phyloP scores from a whole-genome alignment of 2,888 invertebrate species.

The Exephanes ischioxanthus region DNA sequence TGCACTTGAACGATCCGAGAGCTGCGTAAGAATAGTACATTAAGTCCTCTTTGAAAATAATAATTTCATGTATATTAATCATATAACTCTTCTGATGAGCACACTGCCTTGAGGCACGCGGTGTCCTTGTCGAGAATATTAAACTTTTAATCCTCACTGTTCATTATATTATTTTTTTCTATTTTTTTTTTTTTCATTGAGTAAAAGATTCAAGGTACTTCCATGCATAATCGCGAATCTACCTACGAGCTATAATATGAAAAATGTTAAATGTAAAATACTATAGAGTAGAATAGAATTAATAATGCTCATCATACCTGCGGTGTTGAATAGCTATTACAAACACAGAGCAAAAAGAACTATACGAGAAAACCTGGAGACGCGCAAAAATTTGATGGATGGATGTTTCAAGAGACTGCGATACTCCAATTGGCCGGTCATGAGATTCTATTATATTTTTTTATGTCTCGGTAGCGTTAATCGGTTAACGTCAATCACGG shows the following conservation, averaged over 20 bases:
- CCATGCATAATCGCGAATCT: too few species aligned
- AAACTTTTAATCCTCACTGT: too few species aligned
- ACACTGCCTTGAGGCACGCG: not conserved
- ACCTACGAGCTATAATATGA: too few species aligned
- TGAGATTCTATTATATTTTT: conserved; percentile 26
- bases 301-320: conserved; percentile 10
- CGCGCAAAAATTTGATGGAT: conserved; percentile 8
- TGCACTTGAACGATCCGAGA: not conserved
- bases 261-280: too few species aligned
- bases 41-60: not conserved
- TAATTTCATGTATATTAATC: not conserved
- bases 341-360: not conserved
- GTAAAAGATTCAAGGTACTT: too few species aligned
- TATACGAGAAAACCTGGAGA: not conserved
- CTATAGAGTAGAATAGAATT: too few species aligned
- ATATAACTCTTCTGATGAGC: not conserved
- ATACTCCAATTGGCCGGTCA: conserved; percentile 43
- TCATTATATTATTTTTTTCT: not conserved
- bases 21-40: not conserved
- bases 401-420: conserved; percentile 5
- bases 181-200: not conserved
- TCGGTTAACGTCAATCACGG: conserved; percentile 63
- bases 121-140: not conserved
- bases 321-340: not conserved
- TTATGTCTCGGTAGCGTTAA: conserved; percentile 49